Evolutionary conservation across 2,888 invertebrate genomes (phyloP).

Genomic region (Drosophila ustulata): DNA sequence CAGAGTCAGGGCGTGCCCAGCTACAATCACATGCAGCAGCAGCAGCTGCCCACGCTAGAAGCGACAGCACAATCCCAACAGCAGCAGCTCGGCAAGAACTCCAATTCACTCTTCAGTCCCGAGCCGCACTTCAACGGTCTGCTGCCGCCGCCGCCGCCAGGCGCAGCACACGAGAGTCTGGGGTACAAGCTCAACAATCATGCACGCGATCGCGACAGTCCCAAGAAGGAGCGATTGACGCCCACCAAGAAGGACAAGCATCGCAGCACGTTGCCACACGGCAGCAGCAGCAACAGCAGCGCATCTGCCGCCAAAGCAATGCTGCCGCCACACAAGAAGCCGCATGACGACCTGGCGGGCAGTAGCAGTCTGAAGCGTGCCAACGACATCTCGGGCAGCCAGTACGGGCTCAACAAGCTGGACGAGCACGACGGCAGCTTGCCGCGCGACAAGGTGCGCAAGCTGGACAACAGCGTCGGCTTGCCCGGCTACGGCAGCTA

Average conservation of each 20-base stretch:
- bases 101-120: conserved; percentile 84
- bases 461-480: conserved; percentile 67
- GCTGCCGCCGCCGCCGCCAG: conserved; percentile 67
- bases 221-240: conserved; percentile 81
- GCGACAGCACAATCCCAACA: conserved; percentile 30
- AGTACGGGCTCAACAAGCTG: conserved; percentile 64
- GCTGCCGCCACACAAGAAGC: conserved; percentile 69
- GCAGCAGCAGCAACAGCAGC: conserved; percentile 30
- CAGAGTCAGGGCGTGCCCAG: conserved; percentile 56
- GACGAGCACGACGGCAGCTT: conserved; percentile 73
- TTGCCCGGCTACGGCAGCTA: conserved; percentile 38
- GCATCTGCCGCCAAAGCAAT: conserved; percentile 51
- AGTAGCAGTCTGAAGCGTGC: conserved; percentile 67
- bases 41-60: conserved; percentile 54
- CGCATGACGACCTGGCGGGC: conserved; percentile 66
- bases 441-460: conserved; percentile 82
- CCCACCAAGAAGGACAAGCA: conserved; percentile 84
- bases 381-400: conserved; percentile 70
- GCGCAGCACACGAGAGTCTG: conserved; percentile 47
- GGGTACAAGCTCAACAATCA: conserved; percentile 70
- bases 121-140: conserved; percentile 73
- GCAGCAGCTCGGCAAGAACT: conserved; percentile 47
- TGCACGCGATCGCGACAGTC: conserved; percentile 80
- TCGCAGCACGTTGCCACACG: conserved; percentile 59
- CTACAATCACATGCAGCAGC: conserved; percentile 67